Percentiles rank a stretch among this genome's conserved stretches.
Evolutionary conservation across 2,113 vertebrate species (phyloP).

Genomic region (Petaurus breviceps): DNA sequence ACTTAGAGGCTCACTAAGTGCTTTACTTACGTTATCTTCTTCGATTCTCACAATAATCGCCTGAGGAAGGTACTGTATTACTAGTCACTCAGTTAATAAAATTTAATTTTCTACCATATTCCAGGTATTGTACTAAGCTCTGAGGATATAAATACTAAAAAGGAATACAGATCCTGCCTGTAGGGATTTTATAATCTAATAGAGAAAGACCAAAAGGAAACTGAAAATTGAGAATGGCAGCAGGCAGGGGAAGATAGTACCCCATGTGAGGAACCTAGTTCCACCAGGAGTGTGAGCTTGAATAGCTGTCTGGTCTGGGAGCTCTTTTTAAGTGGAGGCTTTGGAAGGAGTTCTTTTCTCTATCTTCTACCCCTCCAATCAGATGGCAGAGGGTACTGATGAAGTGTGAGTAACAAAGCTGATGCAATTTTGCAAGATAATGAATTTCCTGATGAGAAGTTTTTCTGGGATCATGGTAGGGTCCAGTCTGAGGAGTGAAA

Average conservation of each 20-base stretch:
- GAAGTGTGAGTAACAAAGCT: too few species aligned
- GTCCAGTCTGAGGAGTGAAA: too few species aligned
- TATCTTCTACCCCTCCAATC: too few species aligned
- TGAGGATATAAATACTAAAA: neutral
- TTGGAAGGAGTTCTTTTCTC: neutral
- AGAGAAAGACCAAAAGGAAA: neutral
- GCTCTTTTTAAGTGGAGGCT: neutral
- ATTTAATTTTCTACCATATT: neutral
- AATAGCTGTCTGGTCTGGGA: too few species aligned
- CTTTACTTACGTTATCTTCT: neutral
- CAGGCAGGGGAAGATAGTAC: too few species aligned
- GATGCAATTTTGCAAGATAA: too few species aligned
- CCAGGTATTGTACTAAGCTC: neutral
- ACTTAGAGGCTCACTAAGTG: neutral
- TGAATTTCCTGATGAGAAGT: too few species aligned
- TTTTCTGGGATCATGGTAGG: too few species aligned
- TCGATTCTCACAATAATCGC: neutral
- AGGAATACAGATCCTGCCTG: neutral
- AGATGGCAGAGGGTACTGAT: too few species aligned
- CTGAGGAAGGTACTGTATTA: neutral
- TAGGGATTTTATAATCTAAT: neutral
- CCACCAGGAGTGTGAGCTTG: neutral
- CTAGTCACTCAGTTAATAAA: neutral
- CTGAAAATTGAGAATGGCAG: neutral
- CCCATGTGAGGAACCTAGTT: neutral